These are phyloP conservation scores for Melanargia galathea DNA, from an alignment of 2,888 invertebrate species.

Conservation along the genomic window DNA sequence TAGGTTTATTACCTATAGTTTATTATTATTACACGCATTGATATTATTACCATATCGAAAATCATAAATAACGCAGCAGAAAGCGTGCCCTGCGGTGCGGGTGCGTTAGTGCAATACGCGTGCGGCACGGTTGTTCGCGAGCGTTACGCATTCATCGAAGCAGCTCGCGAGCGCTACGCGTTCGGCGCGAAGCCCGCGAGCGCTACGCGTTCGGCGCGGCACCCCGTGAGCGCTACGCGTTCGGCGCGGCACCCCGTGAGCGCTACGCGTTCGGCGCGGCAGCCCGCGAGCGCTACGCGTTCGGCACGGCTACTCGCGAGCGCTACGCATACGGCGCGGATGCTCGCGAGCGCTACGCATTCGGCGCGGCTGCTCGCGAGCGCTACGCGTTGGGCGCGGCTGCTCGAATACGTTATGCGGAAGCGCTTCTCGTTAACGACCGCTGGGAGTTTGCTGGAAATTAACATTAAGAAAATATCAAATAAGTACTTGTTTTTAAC, in stretches of 20 bases:
- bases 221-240: too few relatives aligned
- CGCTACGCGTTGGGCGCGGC: constrained; percentile 20
- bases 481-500: too few relatives aligned
- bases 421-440: constrained; percentile 33
- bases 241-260: constrained; percentile 19
- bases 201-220: constrained; percentile 6
- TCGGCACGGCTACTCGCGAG: constrained; percentile 47
- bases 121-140: constrained; percentile 10
- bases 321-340: constrained; percentile 53
- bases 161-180: constrained; percentile 23
- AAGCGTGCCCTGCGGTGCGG: constrained; percentile 26
- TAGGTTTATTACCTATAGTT: not conserved
- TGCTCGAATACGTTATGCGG: constrained; percentile 47
- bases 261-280: constrained; percentile 53
- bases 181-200: constrained; percentile 52
- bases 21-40: not conserved
- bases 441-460: constrained; percentile 36
- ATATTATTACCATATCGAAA: constrained; percentile 1
- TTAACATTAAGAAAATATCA: not conserved
- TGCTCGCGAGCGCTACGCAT: constrained; percentile 17
- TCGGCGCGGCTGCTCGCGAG: constrained; percentile 16
- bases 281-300: constrained; percentile 45
- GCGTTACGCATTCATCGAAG: constrained; percentile 53
- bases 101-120: constrained; percentile 11
- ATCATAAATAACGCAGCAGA: constrained; percentile 13